These are phyloP conservation scores for Ophiodon elongatus DNA, from an alignment of 2,113 vertebrate species.

Conservation along the genomic window DNA sequence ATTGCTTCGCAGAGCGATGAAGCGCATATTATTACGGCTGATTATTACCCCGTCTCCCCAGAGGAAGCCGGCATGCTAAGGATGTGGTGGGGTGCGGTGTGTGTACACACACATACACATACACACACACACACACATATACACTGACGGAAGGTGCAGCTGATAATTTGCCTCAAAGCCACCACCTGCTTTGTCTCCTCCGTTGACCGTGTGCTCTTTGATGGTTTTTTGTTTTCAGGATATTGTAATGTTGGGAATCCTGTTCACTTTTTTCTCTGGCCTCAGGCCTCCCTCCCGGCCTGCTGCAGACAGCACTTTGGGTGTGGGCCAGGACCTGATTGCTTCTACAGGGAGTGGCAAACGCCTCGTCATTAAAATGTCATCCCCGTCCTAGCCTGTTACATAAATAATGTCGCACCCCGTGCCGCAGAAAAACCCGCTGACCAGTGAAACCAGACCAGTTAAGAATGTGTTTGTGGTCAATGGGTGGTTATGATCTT, in stretches of 20 bases:
- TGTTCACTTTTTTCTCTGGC: background rate
- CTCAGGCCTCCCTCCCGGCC: constrained; percentile 1
- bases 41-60: background rate
- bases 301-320: background rate
- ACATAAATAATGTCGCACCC: background rate
- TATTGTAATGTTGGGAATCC: background rate
- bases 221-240: background rate
- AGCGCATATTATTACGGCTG: background rate
- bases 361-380: background rate
- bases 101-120: background rate
- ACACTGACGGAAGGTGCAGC: no score
- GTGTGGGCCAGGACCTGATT: background rate
- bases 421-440: background rate
- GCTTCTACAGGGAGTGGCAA: background rate
- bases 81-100: constrained; percentile 26
- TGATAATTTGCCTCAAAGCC: constrained; percentile 32
- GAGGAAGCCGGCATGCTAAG: constrained; percentile 15
- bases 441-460: background rate
- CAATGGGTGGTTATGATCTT: background rate
- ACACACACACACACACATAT: background rate
- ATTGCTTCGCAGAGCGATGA: background rate
- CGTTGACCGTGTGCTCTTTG: background rate
- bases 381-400: background rate
- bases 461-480: background rate
- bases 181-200: constrained; percentile 26